Percentiles rank a stretch among this genome's conserved stretches.
Conservation (phyloP, 2,113 vertebrate genomes). For the Dipodomys merriami region DNA sequence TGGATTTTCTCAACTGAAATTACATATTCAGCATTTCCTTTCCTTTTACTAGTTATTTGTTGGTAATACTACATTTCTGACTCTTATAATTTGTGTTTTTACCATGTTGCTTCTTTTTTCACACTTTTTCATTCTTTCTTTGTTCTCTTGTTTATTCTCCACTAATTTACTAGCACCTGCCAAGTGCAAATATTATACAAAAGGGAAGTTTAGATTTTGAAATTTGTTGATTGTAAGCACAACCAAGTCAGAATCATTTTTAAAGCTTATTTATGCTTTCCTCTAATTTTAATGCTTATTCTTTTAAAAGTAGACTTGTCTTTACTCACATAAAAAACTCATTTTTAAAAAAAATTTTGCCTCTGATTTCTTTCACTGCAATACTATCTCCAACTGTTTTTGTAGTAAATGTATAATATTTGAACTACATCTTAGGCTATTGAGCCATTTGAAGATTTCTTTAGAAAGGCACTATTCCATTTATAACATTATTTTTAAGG, state of each 20-base stretch:
- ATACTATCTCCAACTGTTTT: slow-evolving; percentile 53
- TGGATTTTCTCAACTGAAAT: neutral
- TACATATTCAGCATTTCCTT: neutral
- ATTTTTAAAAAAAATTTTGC: slow-evolving; percentile 34
- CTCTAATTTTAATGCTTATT: neutral
- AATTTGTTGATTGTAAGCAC: neutral
- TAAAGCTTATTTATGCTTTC: neutral
- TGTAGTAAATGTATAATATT: neutral
- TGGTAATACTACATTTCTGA: neutral
- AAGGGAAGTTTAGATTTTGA: slow-evolving; percentile 39
- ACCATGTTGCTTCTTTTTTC: neutral
- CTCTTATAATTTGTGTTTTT: neutral
- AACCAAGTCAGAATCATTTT: neutral
- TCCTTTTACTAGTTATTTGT: neutral
- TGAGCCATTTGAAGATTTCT: slow-evolving; percentile 39
- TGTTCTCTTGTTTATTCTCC: neutral
- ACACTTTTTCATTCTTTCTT: neutral
- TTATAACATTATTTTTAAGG: slow-evolving; percentile 71
- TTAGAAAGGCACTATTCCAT: slow-evolving; percentile 65
- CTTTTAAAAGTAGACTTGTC: slow-evolving; percentile 10
- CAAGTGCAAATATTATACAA: neutral
- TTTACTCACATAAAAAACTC: slow-evolving; percentile 30
- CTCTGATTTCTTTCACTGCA: slow-evolving; percentile 17
- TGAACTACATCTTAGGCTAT: slow-evolving; percentile 28
- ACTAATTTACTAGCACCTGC: neutral